Conservation (phyloP, 2,888 invertebrate genomes). For the Synergus itoensis region DNA sequence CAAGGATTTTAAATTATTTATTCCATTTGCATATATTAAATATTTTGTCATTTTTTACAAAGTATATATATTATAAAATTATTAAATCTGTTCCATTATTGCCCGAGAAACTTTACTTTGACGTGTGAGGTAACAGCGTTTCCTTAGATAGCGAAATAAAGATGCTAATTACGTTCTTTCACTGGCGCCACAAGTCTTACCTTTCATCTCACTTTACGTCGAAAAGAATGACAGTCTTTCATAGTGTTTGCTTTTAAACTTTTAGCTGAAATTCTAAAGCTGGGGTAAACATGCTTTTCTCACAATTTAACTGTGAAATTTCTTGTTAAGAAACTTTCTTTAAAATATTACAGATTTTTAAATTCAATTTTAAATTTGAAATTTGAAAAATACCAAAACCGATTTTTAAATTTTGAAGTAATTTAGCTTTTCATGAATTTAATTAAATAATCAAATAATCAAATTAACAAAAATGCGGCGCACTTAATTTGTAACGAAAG, state of each 20-base stretch:
- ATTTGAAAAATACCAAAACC: background rate
- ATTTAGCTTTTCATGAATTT: too few species aligned
- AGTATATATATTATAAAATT: background rate
- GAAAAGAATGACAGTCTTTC: background rate
- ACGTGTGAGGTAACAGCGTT: conserved; percentile 56
- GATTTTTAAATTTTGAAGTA: background rate
- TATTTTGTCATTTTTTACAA: too few species aligned
- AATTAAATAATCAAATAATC: too few species aligned
- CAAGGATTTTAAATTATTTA: too few species aligned
- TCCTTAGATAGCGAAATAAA: conserved; percentile 41
- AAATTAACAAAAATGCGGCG: background rate
- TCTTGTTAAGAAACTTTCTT: background rate
- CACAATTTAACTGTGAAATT: background rate
- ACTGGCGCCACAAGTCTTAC: conserved; percentile 20
- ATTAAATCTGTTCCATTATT: background rate
- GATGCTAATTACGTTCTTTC: conserved; percentile 19
- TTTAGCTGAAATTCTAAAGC: background rate
- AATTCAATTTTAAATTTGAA: background rate
- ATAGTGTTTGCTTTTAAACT: background rate
- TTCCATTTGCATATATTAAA: too few species aligned
- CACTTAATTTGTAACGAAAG: background rate
- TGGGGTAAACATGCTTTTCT: background rate
- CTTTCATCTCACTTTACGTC: conserved; percentile 10
- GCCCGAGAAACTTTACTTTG: conserved; percentile 48
- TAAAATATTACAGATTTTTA: background rate